These are phyloP conservation scores for Galago senegalensis DNA, from an alignment of 2,797 vertebrate genomes.

Conservation along the genomic window DNA sequence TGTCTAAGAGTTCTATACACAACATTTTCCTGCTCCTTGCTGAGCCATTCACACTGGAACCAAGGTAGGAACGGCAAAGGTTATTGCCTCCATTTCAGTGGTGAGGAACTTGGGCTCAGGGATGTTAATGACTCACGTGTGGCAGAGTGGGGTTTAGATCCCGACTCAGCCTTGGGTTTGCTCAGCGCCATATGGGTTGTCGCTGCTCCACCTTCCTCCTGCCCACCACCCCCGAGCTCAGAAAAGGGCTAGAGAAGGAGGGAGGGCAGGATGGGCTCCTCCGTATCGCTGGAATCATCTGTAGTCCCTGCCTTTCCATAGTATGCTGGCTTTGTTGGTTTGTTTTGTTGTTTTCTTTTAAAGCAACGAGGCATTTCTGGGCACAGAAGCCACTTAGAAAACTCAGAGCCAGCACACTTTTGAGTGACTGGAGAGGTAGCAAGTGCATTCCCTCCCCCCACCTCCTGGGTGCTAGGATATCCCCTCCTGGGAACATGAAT, in stretches of 20 bases:
- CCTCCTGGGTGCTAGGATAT: not conserved
- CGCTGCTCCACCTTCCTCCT: not conserved
- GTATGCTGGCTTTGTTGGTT: not conserved
- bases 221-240: not conserved
- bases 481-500: not conserved
- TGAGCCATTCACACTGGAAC: not conserved
- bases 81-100: not conserved
- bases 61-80: not conserved
- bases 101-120: not conserved
- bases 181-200: not conserved
- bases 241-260: not conserved
- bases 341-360: not conserved
- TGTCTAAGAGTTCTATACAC: not conserved
- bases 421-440: not conserved
- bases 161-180: not conserved
- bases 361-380: not conserved
- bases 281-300: too few species aligned
- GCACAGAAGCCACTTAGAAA: not conserved
- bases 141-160: not conserved
- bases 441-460: not conserved
- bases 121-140: fast-evolving
- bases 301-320: not conserved
- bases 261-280: not conserved
- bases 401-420: not conserved
- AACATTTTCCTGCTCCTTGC: not conserved